These are phyloP conservation scores for Anseranas semipalmata DNA, from an alignment of 2,113 vertebrate genomes.

Conservation along the genomic window DNA sequence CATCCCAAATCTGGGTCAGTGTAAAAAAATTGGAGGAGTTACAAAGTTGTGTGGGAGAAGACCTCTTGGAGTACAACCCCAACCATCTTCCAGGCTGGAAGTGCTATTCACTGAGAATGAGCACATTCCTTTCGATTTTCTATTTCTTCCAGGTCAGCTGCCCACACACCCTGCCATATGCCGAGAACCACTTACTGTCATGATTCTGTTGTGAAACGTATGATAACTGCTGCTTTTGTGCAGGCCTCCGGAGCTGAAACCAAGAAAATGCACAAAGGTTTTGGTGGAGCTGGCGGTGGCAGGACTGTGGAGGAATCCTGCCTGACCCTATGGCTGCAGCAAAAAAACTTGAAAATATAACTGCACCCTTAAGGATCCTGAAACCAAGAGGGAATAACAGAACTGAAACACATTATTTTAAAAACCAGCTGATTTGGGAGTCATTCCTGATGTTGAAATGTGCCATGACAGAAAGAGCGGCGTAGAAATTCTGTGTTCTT, in stretches of 20 bases:
- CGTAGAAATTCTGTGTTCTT: neutral
- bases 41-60: neutral
- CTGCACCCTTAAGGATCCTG: neutral
- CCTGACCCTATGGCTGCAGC: neutral
- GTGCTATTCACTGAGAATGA: neutral
- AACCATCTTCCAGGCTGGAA: neutral
- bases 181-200: neutral
- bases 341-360: neutral
- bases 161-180: neutral
- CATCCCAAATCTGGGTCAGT: neutral
- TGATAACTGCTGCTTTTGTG: neutral
- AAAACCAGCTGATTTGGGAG: slow-evolving; percentile 12
- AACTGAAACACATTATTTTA: neutral
- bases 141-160: slow-evolving; percentile 32
- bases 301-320: neutral
- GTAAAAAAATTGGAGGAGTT: neutral
- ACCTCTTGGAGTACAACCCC: neutral
- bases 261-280: neutral
- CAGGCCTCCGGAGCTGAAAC: neutral
- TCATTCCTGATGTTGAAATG: neutral
- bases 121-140: neutral
- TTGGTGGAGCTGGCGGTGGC: rapidly evolving
- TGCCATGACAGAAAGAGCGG: neutral
- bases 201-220: neutral
- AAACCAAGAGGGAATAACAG: neutral